phyloP scores from a whole-genome alignment of 2,797 vertebrate genomes.

The Premnoplex brunnescens region DNA sequence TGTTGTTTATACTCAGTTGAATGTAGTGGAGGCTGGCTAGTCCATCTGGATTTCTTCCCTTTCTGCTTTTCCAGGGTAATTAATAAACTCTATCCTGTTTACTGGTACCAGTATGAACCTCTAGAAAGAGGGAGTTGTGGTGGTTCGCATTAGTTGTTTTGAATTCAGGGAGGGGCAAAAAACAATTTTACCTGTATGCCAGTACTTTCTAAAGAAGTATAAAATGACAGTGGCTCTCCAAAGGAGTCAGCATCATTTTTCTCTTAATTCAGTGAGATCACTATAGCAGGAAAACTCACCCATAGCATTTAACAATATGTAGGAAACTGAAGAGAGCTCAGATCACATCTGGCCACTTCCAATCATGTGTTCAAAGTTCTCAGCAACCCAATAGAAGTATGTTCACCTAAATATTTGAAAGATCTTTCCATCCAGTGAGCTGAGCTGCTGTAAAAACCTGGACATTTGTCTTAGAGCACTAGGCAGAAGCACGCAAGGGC shows the following conservation, averaged over 20 bases:
- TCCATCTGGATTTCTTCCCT: neutral
- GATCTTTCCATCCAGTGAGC: neutral
- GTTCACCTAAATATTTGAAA: neutral
- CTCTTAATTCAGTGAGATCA: neutral
- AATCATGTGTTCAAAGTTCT: neutral
- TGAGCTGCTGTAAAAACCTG: neutral
- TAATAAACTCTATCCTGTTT: slow-evolving; percentile 4
- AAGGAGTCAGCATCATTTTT: neutral
- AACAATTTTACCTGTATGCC: neutral
- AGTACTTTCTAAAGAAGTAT: neutral
- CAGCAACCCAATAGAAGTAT: neutral
- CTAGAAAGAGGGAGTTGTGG: neutral
- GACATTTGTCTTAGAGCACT: neutral
- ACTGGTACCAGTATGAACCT: neutral
- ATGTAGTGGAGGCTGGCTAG: neutral
- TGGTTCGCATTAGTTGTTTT: neutral
- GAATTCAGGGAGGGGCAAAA: neutral
- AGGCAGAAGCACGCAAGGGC: neutral
- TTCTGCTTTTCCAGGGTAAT: neutral
- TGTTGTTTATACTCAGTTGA: slow-evolving; percentile 18
- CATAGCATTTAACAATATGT: neutral
- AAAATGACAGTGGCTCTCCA: neutral
- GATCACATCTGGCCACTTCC: neutral
- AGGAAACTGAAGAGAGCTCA: neutral
- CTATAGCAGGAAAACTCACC: neutral